Evolutionary conservation across 1,140 invertebrate species (phyloP), one percentile per base, ranked within the genome.

Genomic region (Calliphora vicina): DNA sequence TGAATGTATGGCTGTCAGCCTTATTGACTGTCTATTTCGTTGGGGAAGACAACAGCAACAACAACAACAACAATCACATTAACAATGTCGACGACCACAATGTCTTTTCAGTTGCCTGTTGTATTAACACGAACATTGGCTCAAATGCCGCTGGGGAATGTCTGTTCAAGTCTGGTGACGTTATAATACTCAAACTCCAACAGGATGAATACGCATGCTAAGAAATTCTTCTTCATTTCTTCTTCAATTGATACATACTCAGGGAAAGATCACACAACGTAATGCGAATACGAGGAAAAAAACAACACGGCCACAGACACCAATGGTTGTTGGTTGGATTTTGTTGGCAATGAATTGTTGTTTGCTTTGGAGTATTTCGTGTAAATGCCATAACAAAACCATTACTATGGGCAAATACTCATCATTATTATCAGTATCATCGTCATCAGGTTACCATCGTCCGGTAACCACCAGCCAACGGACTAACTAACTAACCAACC

Each of bases 141-240:
- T 78, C 35, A 35, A 78, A 78, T 43, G 74, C 74, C 74, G 74
- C 74, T 78, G 74, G 74, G 74, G 74, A 78, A 78, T 78, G 74
- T 78, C 50, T 57, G 50, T 78, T 23, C 20, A 45, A 43, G 74
- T 78, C 42, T 78, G 74, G 74, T 78, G 74, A 78, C 74, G 73
- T 76, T 76, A 35, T 76, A 76, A 76, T 76, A 74, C 26, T 35
- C 9, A 35, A 27, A 35, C 26, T 17, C 71, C 23, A 13, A 25
- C 13, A 23, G 71, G 27, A 26, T 13, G 13, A 15, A 29, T 74
- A 74, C 72, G 72, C 72, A 74, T 29, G 72, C 27, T 29, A 74
- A 74, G 72, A 74, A 74, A 74, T 74, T 74, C n/a, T 20, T 67
- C 61, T 23, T 25, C 23, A 67, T 23, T 23, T 6, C 15, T 57